These are phyloP conservation scores for Epinephelus coioides DNA, from an alignment of 2,797 vertebrate species.

Conservation along the genomic window DNA sequence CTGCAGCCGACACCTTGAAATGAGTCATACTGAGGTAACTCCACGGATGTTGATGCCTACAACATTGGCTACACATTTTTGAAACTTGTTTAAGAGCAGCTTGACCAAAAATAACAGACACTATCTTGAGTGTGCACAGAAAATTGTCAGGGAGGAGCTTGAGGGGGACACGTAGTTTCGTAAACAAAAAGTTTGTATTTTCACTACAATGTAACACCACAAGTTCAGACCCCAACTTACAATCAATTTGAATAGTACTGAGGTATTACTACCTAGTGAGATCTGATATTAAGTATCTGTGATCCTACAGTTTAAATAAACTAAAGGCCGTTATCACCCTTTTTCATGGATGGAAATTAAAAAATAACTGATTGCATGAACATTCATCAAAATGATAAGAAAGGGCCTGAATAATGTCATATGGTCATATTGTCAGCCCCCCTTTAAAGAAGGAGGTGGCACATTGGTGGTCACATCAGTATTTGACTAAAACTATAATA, in stretches of 20 bases:
- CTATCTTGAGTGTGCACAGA: slow-evolving; percentile 68
- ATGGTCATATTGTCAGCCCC: slow-evolving; percentile 6
- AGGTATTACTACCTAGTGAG: slow-evolving; percentile 41
- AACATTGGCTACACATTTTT: slow-evolving; percentile 29
- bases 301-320: slow-evolving; percentile 25
- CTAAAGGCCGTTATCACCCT: slow-evolving; percentile 1
- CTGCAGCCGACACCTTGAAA: slow-evolving; percentile 39
- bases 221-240: slow-evolving; percentile 16
- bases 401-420: slow-evolving; percentile 41
- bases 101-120: slow-evolving; percentile 78
- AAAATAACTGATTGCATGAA: slow-evolving; percentile 12
- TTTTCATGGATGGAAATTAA: background rate
- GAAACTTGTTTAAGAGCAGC: slow-evolving; percentile 58
- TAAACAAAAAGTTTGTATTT: slow-evolving; percentile 42
- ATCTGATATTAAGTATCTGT: slow-evolving; percentile 44
- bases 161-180: slow-evolving; percentile 42
- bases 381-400: slow-evolving; percentile 11
- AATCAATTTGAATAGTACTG: slow-evolving; percentile 29
- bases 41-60: slow-evolving; percentile 47
- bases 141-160: slow-evolving; percentile 61
- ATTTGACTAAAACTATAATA: slow-evolving; percentile 27
- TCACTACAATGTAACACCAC: slow-evolving; percentile 45
- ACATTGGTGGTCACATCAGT: slow-evolving; percentile 42
- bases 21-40: slow-evolving; percentile 24
- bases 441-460: background rate